These are phyloP conservation scores for Ichneumon xanthorius DNA, from an alignment of 2,888 invertebrate genomes.

Conservation along the genomic window DNA sequence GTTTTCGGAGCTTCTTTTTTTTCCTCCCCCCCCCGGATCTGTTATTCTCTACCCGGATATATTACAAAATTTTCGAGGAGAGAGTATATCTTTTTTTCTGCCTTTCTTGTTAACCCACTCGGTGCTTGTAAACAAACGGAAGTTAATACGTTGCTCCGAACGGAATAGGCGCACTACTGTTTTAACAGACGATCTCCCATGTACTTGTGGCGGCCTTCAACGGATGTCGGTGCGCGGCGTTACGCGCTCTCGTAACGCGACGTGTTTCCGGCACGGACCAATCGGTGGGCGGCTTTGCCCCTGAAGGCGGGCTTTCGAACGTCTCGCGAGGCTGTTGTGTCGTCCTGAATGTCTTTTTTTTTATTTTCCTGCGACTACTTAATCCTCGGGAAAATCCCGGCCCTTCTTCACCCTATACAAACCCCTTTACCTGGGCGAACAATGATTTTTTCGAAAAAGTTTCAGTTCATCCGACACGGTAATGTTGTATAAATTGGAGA, in stretches of 20 bases:
- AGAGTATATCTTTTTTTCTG: not conserved
- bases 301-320: slow-evolving; percentile 14
- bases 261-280: slow-evolving; percentile 30
- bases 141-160: slow-evolving; percentile 36
- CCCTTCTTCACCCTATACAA: no score
- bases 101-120: not conserved
- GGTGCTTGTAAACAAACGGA: slow-evolving; percentile 52
- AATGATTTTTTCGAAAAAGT: no score
- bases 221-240: slow-evolving; percentile 30
- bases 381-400: no score
- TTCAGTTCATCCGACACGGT: no score
- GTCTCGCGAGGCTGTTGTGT: not conserved
- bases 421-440: no score
- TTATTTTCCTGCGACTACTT: no score
- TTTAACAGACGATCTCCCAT: not conserved
- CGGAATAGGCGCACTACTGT: slow-evolving; percentile 16
- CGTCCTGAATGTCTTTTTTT: not conserved
- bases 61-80: not conserved
- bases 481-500: no score
- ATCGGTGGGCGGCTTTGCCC: not conserved
- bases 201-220: slow-evolving; percentile 10
- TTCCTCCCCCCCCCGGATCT: not conserved
- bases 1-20: not conserved
- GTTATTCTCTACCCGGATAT: not conserved
- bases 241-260: slow-evolving; percentile 19